Evolutionary conservation across 2,113 vertebrate species (phyloP), one percentile per base, ranked within the genome.

Genomic region (Nesoenas mayeri): DNA sequence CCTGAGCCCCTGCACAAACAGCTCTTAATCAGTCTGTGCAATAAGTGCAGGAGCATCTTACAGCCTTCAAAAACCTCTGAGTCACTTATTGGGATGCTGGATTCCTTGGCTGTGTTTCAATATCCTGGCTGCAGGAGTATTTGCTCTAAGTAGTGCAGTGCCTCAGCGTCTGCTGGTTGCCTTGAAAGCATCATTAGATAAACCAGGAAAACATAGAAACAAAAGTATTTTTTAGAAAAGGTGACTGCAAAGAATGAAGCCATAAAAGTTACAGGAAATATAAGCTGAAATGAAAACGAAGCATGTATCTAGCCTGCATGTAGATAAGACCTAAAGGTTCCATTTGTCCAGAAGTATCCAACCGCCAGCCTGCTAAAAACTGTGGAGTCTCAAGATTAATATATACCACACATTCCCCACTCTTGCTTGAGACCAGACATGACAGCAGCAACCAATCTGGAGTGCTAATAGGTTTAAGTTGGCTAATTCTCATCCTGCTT

Each of bases 391-490:
- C 58, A n/a, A 74, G 82, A 79, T 90, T 88, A 93, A 66, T 62
- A 74, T 20, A 85, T 50, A 85, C 15, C 62, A 62, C 79, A 73
- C 44, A 83, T 77, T 82, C 36, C 16, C 12, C 38, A 31, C 44
- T 50, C 62, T 40, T 79, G 58, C 60, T 31, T 80, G 85, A 93
- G 62, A 82, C 32, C 40, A 83, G 90, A 85, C 7, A 4, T 56
- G 88, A 83, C 71, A 70, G 62, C 50, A 66, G 38, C 62, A 85
- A 88, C 77, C 90, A 90, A 57, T 93, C 90, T 93, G 51, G 40
- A 90, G 82, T 73, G 71, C 32, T 93, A 94, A 95, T 73, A 69
- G 60, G 60, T 85, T 93, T 97, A 95, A 53, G 22, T 12, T 78
- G 75, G 56, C 58, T 96, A 80, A 93, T 79, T 90, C 67, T 80